These are phyloP conservation scores for Pelochelys cantorii DNA, from an alignment of 2,797 vertebrate genomes.

Conservation along the genomic window DNA sequence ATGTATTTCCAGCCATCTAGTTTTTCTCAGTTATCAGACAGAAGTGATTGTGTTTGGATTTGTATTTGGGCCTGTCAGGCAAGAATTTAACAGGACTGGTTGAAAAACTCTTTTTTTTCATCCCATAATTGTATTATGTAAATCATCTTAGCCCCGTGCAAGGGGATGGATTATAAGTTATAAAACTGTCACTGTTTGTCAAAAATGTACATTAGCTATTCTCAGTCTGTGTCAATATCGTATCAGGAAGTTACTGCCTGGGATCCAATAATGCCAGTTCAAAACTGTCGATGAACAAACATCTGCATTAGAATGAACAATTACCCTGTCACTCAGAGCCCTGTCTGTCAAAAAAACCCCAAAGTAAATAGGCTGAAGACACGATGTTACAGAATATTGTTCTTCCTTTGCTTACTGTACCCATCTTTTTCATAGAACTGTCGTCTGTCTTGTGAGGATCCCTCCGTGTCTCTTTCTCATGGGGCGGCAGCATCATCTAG, in stretches of 20 bases:
- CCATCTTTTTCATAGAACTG: background rate
- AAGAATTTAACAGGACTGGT: background rate
- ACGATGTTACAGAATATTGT: background rate
- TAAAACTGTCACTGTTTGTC: constrained; percentile 65
- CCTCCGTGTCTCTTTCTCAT: background rate
- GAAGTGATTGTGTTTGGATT: background rate
- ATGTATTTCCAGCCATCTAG: rapidly evolving
- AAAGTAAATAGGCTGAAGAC: background rate
- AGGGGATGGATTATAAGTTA: constrained; percentile 47
- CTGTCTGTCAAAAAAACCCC: background rate
- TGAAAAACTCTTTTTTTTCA: constrained; percentile 17
- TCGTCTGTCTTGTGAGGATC: background rate
- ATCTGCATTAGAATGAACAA: constrained; percentile 17
- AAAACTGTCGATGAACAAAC: background rate
- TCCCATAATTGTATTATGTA: constrained; percentile 35
- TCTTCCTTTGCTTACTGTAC: background rate
- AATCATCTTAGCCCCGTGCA: background rate
- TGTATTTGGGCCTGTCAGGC: background rate
- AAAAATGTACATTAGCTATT: constrained; percentile 30
- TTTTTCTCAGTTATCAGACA: background rate
- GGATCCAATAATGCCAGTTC: constrained; percentile 18
- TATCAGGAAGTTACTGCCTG: constrained; percentile 18
- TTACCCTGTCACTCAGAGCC: background rate
- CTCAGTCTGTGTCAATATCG: constrained; percentile 50
- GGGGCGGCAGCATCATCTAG: too few relatives aligned